Evolutionary conservation across 2,888 invertebrate genomes (phyloP), one percentile per base, ranked within the genome.

Genomic region (Lasioglossum pauxillum): DNA sequence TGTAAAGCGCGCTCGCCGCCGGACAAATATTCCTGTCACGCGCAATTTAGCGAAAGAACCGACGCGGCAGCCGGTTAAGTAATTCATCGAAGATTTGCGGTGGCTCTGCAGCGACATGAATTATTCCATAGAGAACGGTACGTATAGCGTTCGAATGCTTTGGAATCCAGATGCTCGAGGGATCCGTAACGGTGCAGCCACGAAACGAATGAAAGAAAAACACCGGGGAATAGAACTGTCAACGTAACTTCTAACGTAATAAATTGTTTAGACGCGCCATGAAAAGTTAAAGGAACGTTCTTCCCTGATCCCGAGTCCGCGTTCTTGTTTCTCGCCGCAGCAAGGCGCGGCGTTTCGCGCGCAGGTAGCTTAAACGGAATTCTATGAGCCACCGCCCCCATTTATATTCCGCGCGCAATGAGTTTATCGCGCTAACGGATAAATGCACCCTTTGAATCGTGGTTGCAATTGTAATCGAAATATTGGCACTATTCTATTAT

Each of bases 71-170:
- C 60, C 60, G 49, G 49, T 35, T 83, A 75, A 82, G 83, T 72
- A 75, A 84, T 84, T 84, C 78, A 83, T 84, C 83, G 78, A 83
- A 84, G 83, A 84, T 84, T 82, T 78, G 82, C 83, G 72, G 78
- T 53, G 75, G 60, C 49, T 78, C 84, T 64, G 84, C 78, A 78
- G 75, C 78, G 7, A n/a, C 44, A 71, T 84, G 72, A 84, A 84
- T 84, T 84, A 84, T 84, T 84, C 71, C 75, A 35, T 16, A 49
- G 74, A 57, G 74, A 67, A 35, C 46, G 57, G 27, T 31, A 69
- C 74, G 41, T 41, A 60, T 19, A 41, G 74, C 53, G 84, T 82
- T 84, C 84, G 84, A 74, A 71, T 82, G 83, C 74, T 82, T 78
- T 78, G 69, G 77, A 82, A 84, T 78, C 74, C 76, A 41, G 72